A percentile compares a stretch with the other conserved stretches of the same genome.
Evolutionary conservation across 2,888 invertebrate species (phyloP).

Genomic region (Euplagia quadripunctaria): DNA sequence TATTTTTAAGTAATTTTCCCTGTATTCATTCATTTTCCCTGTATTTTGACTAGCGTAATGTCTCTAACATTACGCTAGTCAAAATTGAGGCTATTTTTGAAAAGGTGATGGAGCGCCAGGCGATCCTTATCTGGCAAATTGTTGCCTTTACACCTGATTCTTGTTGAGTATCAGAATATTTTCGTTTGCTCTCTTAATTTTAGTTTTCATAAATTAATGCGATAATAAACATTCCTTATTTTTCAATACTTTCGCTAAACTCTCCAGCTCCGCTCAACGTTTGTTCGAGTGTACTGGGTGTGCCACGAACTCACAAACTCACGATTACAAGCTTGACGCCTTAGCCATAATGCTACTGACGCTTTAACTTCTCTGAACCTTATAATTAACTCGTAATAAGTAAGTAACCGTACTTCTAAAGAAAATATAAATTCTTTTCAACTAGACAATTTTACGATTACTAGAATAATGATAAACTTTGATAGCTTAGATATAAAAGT

Average conservation of each 20-base stretch:
- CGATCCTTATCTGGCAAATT: background rate
- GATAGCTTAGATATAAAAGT: slow-evolving; percentile 45
- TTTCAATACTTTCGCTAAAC: too few species aligned
- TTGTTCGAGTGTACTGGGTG: background rate
- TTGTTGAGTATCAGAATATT: too few species aligned
- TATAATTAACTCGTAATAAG: slow-evolving; percentile 13
- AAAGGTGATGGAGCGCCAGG: background rate
- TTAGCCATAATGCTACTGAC: background rate
- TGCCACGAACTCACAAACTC: background rate
- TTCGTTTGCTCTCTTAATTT: too few species aligned
- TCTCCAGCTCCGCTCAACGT: background rate
- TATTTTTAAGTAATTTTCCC: too few species aligned
- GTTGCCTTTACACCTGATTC: too few species aligned
- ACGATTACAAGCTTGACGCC: background rate
- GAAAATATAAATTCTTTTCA: slow-evolving; percentile 11
- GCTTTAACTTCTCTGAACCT: background rate
- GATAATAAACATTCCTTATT: too few species aligned
- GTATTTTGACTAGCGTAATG: too few species aligned
- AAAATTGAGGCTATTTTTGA: background rate
- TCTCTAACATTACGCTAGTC: background rate
- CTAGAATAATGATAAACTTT: slow-evolving; percentile 27
- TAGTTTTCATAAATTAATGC: background rate
- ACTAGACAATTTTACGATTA: slow-evolving; percentile 17
- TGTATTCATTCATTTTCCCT: background rate
- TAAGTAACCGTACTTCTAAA: slow-evolving; percentile 13